Conservation (phyloP, 2,113 vertebrate species). For the Crypturellus undulatus region DNA sequence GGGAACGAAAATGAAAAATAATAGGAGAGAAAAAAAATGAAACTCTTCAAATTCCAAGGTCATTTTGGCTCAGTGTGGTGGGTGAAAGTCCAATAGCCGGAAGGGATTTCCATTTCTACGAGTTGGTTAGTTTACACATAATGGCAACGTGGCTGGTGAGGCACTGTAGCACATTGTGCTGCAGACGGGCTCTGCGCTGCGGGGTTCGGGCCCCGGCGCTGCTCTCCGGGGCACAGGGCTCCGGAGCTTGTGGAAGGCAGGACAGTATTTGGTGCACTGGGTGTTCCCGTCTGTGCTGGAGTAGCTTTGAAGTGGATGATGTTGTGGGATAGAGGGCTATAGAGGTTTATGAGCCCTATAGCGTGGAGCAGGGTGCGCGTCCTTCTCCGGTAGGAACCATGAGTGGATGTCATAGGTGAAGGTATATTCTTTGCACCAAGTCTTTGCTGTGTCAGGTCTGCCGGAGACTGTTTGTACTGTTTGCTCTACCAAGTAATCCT, state of each 20-base stretch:
- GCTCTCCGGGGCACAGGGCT: not conserved
- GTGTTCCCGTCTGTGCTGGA: not conserved
- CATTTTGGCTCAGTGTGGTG: not conserved
- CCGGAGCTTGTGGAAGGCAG: not conserved
- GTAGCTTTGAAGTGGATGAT: not conserved
- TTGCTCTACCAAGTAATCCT: not conserved
- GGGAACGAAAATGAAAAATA: constrained; percentile 40
- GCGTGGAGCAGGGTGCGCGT: rapidly evolving
- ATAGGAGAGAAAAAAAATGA: not conserved
- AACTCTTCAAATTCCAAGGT: not conserved
- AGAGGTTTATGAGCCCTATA: not conserved
- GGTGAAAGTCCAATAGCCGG: not conserved
- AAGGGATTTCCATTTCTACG: not conserved
- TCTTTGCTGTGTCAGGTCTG: not conserved
- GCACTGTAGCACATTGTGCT: not conserved
- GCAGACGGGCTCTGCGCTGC: rapidly evolving
- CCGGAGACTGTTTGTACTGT: not conserved
- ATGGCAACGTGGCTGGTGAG: not conserved
- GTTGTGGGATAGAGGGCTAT: not conserved
- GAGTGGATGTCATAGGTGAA: not conserved
- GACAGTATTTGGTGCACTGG: not conserved
- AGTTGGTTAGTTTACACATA: not conserved
- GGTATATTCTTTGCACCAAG: not conserved
- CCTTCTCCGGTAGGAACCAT: not conserved
- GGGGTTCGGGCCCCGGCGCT: not conserved